phyloP scores from a whole-genome alignment of 2,113 vertebrate genomes.

The Gopherus evgoodei region DNA sequence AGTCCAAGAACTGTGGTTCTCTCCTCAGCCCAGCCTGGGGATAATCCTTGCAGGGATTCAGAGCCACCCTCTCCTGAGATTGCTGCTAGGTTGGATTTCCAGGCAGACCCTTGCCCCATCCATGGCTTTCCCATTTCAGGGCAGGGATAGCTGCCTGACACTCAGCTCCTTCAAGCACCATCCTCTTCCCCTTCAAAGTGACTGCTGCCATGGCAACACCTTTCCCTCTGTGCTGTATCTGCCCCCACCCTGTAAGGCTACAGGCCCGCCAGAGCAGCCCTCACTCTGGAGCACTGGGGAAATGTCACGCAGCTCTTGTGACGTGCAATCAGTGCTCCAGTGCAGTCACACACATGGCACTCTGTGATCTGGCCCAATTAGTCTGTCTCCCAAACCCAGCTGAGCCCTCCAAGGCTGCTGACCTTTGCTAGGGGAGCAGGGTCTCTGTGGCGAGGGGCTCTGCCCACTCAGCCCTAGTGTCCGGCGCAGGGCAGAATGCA shows the following conservation, averaged over 20 bases:
- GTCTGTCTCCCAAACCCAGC: too few relatives aligned
- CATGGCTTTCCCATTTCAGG: neutral
- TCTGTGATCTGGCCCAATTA: neutral
- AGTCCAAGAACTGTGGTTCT: neutral
- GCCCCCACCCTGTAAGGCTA: too few relatives aligned
- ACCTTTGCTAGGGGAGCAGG: conserved; percentile 78
- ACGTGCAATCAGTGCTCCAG: neutral
- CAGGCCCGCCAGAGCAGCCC: too few relatives aligned
- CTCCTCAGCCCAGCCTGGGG: neutral
- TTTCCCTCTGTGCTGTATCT: neutral
- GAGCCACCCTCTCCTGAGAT: neutral
- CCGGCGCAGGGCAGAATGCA: conserved; percentile 76
- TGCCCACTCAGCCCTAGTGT: conserved; percentile 70
- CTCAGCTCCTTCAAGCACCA: neutral
- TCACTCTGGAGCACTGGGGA: neutral
- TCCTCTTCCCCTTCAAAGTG: neutral
- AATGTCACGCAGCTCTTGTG: too few relatives aligned
- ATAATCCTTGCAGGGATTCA: too few relatives aligned
- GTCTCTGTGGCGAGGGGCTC: conserved; percentile 67
- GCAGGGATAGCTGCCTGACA: neutral
- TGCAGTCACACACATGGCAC: neutral
- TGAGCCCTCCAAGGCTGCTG: neutral
- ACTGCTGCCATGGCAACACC: neutral
- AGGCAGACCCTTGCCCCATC: neutral
- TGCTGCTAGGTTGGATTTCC: neutral